Evolutionary conservation across 2,888 invertebrate genomes (phyloP).

Genomic region (Baronia brevicornis): DNA sequence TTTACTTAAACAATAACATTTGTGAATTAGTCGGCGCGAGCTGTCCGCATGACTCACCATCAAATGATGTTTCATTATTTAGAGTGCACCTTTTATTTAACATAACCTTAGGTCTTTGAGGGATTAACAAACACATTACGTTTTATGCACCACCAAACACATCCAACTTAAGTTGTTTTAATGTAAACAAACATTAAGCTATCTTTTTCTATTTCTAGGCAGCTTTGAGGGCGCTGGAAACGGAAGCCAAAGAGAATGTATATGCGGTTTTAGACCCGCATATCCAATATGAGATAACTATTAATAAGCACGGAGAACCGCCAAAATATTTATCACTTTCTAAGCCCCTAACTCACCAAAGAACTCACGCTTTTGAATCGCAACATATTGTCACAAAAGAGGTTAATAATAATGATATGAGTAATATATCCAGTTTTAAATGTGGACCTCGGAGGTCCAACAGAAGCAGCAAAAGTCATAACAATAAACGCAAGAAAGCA

Average conservation of each 20-base stretch:
- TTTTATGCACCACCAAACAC: constrained; percentile 2
- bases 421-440: constrained; percentile 52
- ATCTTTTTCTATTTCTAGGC: constrained; percentile 33
- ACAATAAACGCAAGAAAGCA: constrained; percentile 29
- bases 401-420: constrained; percentile 50
- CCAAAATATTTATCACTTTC: constrained; percentile 71
- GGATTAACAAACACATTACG: constrained; percentile 23
- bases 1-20: too few relatives aligned
- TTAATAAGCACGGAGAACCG: constrained; percentile 70
- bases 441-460: constrained; percentile 48
- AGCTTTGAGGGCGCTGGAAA: constrained; percentile 66
- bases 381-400: constrained; percentile 43
- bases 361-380: constrained; percentile 61
- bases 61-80: constrained; percentile 33
- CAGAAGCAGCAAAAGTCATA: constrained; percentile 38
- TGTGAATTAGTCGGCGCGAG: constrained; percentile 17
- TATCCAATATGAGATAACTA: constrained; percentile 73
- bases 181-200: background rate
- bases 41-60: constrained; percentile 26
- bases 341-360: constrained; percentile 70
- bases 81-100: constrained; percentile 29
- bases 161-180: background rate
- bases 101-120: constrained; percentile 22
- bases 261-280: constrained; percentile 73
- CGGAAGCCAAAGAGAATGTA: constrained; percentile 74